A percentile compares a stretch with the other conserved stretches of the same genome.
Conservation (phyloP, 2,113 vertebrate genomes). For the Bos javanicus region DNA sequence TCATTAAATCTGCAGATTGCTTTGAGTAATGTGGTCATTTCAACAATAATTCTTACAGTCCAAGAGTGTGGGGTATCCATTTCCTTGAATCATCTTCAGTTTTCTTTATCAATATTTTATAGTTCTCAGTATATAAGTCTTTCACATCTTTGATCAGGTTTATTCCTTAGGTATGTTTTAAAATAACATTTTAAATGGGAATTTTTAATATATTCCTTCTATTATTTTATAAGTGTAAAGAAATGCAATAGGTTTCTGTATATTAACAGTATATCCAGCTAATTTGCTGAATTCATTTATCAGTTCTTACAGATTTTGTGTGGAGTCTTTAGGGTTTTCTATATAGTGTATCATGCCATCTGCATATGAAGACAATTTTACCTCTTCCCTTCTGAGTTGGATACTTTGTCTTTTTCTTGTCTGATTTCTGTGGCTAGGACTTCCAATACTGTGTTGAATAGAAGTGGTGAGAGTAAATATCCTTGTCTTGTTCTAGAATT, state of each 20-base stretch:
- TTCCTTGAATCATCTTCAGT: background rate
- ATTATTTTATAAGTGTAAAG: background rate
- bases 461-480: background rate
- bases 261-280: background rate
- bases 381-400: background rate
- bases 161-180: background rate
- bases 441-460: background rate
- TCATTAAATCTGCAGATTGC: background rate
- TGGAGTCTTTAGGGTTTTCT: background rate
- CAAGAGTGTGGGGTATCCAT: background rate
- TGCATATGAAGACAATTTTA: background rate
- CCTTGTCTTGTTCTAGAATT: background rate
- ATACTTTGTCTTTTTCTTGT: background rate
- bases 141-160: background rate
- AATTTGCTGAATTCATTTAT: background rate
- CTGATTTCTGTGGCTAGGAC: background rate
- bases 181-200: background rate
- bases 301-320: background rate
- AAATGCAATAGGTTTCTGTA: background rate
- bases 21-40: background rate
- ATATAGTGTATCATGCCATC: background rate
- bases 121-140: background rate
- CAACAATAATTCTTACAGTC: background rate
- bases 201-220: background rate
- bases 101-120: background rate